Percentiles rank a stretch among this genome's conserved stretches.
phyloP scores from a whole-genome alignment of 2,888 invertebrate genomes.

The Ferdinandea cuprea region DNA sequence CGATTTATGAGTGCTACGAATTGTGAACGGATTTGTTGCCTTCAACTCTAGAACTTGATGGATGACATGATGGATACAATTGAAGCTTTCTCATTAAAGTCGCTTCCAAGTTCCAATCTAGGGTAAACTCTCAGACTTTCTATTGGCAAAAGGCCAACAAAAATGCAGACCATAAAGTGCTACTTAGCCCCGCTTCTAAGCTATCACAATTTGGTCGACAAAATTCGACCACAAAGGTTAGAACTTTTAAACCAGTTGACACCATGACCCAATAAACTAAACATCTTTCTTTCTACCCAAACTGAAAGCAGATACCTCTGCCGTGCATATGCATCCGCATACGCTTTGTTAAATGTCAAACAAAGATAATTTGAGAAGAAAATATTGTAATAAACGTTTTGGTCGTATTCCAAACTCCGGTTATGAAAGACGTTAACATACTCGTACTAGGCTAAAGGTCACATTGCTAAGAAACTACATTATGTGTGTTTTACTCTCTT shows the following conservation, averaged over 20 bases:
- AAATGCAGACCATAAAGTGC: not conserved
- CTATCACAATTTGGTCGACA: conserved; percentile 1
- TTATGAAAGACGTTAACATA: conserved; percentile 12
- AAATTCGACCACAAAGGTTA: not conserved
- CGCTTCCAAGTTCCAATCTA: too few species aligned
- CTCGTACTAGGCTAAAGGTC: conserved; percentile 28
- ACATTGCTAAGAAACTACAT: conserved; percentile 24
- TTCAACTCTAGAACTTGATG: not conserved
- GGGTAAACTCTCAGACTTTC: too few species aligned
- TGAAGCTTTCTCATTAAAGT: too few species aligned
- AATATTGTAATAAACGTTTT: conserved; percentile 4
- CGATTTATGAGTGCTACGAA: too few species aligned
- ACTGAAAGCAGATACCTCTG: conserved; percentile 3
- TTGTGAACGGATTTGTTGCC: too few species aligned
- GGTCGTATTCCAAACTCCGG: conserved; percentile 1
- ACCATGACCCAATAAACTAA: conserved; percentile 36
- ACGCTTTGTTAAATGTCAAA: not conserved
- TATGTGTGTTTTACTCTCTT: conserved; percentile 3
- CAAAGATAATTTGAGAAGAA: conserved; percentile 2
- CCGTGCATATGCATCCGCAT: not conserved
- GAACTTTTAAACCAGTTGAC: conserved; percentile 12
- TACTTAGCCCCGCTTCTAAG: not conserved
- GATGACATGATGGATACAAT: too few species aligned
- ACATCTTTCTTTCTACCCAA: conserved; percentile 6
- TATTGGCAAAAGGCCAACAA: not conserved